Evolutionary conservation across 1,140 invertebrate genomes (phyloP).

Genomic region (Drosophila seguyi): DNA sequence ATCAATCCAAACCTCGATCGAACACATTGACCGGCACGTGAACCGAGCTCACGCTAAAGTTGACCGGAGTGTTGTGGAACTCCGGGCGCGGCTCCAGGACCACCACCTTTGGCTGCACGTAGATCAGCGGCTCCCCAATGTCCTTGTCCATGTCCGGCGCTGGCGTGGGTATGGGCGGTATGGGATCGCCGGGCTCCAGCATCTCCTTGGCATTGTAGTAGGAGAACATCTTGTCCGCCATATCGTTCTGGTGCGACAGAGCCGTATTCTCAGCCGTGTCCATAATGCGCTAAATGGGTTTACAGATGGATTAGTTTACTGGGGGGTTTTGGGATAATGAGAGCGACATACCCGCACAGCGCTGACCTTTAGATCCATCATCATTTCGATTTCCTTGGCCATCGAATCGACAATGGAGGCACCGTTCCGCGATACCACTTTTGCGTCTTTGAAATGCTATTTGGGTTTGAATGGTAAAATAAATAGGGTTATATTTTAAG

Average conservation of each 20-base stretch:
- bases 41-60: conserved; percentile 93
- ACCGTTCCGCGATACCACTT: conserved; percentile 89
- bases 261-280: conserved; percentile 92
- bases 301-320: background rate
- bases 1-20: conserved; percentile 89
- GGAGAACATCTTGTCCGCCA: conserved; percentile 88
- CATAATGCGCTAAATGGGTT: conserved; percentile 89
- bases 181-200: conserved; percentile 86
- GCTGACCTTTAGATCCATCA: conserved; percentile 94
- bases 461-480: conserved; percentile 22
- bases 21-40: conserved; percentile 98
- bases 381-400: conserved; percentile 91
- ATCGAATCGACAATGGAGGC: conserved; percentile 90
- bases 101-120: conserved; percentile 86
- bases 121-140: conserved; percentile 86
- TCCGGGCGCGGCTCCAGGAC: conserved; percentile 89
- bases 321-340: background rate
- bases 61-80: conserved; percentile 93
- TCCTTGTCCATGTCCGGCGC: conserved; percentile 86
- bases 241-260: conserved; percentile 87
- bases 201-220: conserved; percentile 92
- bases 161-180: conserved; percentile 75
- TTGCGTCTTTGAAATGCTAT: conserved; percentile 91
- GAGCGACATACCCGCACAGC: conserved; percentile 89
- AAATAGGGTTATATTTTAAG: background rate